Base-by-base conservation (phyloP, 2,113 vertebrate genomes). In the Piaya cayana region DNA sequence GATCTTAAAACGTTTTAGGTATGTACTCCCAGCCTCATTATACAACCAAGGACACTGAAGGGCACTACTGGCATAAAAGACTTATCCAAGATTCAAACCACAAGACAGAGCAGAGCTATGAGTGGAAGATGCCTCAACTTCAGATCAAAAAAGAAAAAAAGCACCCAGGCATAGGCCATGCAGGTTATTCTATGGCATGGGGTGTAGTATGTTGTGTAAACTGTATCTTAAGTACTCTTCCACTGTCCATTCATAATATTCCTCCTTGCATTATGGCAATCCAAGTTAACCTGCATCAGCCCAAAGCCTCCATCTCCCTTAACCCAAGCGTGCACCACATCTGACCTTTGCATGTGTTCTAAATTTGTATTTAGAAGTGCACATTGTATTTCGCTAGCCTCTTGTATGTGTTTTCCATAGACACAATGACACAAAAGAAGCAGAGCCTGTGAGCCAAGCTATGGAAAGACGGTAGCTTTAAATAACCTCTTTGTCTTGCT, bases 401-500 rank as follows among this genome's bases (percentile, higher is more conserved):
- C 93, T 71, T 21, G 36, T 45, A 77, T 29, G 87, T 82, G 72
- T 90, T 96, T 96, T 96, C 82, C 93, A 78, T 7, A 53, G 80
- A 76, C 93, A 96, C 93, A 97, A 96, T 96, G 69, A 71, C 90
- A 92, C 85, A 96, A 93, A 88, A 90, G 80, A 42, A 91, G 82
- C 88, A 60, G 49, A 90, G 90, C 23, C 88, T 19, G 71, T 0
- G 47, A 93, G 94, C 93, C 95, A 92, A 96, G 90, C 92, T 94
- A 80, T 93, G 86, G 49, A 84, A 79, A 96, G 93, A 84, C 15
- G 29, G 92, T 47, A 52, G 76, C 93, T 97, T 96, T 95, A 97
- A 97, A 97, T 97, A 97, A 72, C 86, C 72, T 91, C 94, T 97
- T 97, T 97, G 96, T 97, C 95, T 76, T 88, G 76, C 64, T 71